These are phyloP conservation scores for Cyanoramphus novaezelandiae DNA, from an alignment of 2,113 vertebrate genomes.

Conservation along the genomic window DNA sequence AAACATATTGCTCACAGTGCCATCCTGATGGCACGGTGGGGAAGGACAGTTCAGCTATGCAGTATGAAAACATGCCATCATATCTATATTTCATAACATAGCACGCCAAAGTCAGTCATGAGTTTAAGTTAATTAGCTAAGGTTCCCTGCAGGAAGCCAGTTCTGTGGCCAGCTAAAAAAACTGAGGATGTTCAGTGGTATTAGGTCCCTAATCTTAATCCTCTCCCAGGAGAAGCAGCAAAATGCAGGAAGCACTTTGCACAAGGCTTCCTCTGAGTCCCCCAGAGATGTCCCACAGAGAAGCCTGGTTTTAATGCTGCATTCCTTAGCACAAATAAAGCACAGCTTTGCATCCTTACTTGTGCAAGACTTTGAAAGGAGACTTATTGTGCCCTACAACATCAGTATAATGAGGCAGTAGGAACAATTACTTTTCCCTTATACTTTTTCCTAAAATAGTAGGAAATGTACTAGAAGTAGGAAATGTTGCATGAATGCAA, in stretches of 20 bases:
- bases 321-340: constrained; percentile 63
- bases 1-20: constrained; percentile 55
- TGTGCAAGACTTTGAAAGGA: not conserved
- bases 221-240: constrained; percentile 74
- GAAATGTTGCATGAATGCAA: not conserved
- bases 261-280: constrained; percentile 42
- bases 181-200: constrained; percentile 78
- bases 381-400: not conserved
- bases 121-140: constrained; percentile 63
- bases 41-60: constrained; percentile 57
- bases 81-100: constrained; percentile 56
- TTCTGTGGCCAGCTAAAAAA: constrained; percentile 76
- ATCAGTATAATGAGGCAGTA: not conserved
- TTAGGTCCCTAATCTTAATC: constrained; percentile 78
- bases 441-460: not conserved
- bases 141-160: constrained; percentile 79
- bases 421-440: not conserved
- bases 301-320: constrained; percentile 58
- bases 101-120: not conserved
- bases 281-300: constrained; percentile 62
- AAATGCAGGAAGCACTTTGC: constrained; percentile 72
- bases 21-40: constrained; percentile 52
- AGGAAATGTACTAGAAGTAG: not conserved
- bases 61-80: constrained; percentile 65
- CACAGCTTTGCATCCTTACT: constrained; percentile 21